Base-by-base conservation (phyloP, 2,113 vertebrate genomes). In the Oceanodroma tethys region DNA sequence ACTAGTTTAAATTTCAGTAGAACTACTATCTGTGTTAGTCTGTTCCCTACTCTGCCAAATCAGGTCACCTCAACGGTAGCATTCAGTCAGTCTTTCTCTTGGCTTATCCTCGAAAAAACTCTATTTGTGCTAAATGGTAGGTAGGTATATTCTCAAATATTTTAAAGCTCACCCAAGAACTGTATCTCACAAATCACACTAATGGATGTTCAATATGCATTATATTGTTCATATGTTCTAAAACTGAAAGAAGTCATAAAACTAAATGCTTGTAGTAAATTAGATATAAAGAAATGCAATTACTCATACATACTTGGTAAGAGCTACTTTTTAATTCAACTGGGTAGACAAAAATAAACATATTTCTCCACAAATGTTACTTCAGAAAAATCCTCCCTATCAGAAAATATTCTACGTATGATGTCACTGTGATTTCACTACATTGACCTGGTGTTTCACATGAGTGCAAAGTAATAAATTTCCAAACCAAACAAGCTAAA, bases 1-100 rank as follows among this genome's bases (percentile, higher is more conserved):
- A 91, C 43, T 29, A 45, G 86, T 90, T 83, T 91, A 91, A 97
- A 91, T 89, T 65, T 87, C 67, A 89, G 42, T 59, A 53, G 80
- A 91, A 90, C 52, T 79, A 42, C 48, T 75, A 16, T 66, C 38
- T 59, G 16, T 27, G 20, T 55, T 87, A 82, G 34, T 22, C 25
- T 76, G 5, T 43, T 81, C 36, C 25, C 48, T 63, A 30, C 34
- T 92, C 88, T 47, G 12, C 20, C 62, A 88, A 67, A 71, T 65
- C 40, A 85, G n/a, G 59, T 48, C 74, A 84, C 34, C 50, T 81
- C 60, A 90, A 11, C 5, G 6, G 3, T 7, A 83, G 26, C 32
- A 85, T 50, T 86, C 88, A 90, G 29, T 56, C 30, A 47, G 38
- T 34, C 66, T 59, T 65, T 19, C 43, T 67, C 40, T 71, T 85